These are phyloP conservation scores for Nansenia antarctica DNA, from an alignment of 2,113 vertebrate genomes.

Conservation along the genomic window DNA sequence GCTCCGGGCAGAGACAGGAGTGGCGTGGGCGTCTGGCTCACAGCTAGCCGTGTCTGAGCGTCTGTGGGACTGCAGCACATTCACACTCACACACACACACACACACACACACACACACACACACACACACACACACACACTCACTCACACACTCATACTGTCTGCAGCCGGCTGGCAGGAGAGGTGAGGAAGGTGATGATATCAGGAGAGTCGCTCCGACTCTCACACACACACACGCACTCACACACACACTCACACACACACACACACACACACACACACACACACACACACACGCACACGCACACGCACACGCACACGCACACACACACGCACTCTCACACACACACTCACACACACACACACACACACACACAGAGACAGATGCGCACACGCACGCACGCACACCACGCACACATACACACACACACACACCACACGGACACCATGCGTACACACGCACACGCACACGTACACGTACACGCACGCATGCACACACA, in stretches of 20 bases:
- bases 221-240: neutral
- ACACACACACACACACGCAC: neutral
- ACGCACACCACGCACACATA: neutral
- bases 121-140: constrained; percentile 68
- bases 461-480: constrained; percentile 5
- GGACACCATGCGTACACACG: neutral
- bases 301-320: neutral
- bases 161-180: constrained; percentile 60
- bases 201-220: constrained; percentile 22
- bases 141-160: constrained; percentile 63
- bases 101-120: constrained; percentile 50
- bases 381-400: neutral
- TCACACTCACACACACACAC: constrained; percentile 33
- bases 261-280: neutral
- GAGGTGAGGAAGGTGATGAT: constrained; percentile 52
- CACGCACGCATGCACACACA: constrained; percentile 7
- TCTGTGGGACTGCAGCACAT: constrained; percentile 69
- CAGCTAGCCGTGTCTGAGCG: constrained; percentile 62
- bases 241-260: neutral
- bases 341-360: neutral
- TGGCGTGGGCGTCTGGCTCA: constrained; percentile 76
- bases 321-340: neutral
- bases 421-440: neutral
- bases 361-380: constrained; percentile 15
- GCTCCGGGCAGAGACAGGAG: constrained; percentile 67